These are phyloP conservation scores for Xanthia icteritia DNA, from an alignment of 2,888 invertebrate species.

Conservation along the genomic window DNA sequence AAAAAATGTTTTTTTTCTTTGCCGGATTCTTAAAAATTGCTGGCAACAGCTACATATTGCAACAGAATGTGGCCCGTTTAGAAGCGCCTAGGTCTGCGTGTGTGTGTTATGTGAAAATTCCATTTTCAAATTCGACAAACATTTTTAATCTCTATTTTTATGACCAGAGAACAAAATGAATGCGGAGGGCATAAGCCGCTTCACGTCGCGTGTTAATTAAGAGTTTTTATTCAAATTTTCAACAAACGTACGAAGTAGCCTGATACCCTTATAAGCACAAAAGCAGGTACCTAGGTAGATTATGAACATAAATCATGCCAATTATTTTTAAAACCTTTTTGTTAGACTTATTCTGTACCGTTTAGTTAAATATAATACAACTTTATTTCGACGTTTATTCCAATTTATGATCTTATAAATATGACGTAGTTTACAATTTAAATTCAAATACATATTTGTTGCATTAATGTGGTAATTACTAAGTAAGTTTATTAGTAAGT, in stretches of 20 bases:
- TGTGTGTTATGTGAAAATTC: background rate
- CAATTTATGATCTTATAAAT: background rate
- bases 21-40: background rate
- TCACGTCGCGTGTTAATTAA: constrained; percentile 54
- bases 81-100: background rate
- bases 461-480: background rate
- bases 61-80: background rate
- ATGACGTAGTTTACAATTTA: background rate
- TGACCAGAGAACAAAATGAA: constrained; percentile 28
- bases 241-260: constrained; percentile 32
- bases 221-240: constrained; percentile 40
- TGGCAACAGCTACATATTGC: background rate
- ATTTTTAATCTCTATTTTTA: constrained; percentile 16
- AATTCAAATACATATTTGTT: background rate
- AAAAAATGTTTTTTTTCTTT: too few relatives aligned
- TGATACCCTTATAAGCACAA: background rate
- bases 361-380: background rate
- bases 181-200: constrained; percentile 19
- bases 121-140: constrained; percentile 12
- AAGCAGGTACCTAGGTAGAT: background rate
- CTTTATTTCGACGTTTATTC: background rate
- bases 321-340: constrained; percentile 23
- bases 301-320: constrained; percentile 26
- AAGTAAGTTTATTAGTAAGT: too few relatives aligned
- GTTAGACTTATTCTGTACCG: too few relatives aligned